A percentile compares a stretch with the other conserved stretches of the same genome.
Evolutionary conservation across 1,140 invertebrate genomes (phyloP).

Genomic region (Drosophila dunni): DNA sequence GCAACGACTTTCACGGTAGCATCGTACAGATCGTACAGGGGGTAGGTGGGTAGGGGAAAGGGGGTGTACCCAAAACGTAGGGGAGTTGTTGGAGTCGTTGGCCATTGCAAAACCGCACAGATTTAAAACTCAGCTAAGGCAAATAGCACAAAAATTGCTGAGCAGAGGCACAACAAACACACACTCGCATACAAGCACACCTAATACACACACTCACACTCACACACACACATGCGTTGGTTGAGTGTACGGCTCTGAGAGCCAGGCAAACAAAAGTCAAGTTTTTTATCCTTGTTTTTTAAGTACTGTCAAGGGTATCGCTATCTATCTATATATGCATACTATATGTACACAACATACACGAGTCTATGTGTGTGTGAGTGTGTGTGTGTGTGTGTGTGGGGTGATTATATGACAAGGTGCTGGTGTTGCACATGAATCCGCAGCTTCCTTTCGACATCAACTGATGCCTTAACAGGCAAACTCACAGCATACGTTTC

Average conservation of each 20-base stretch:
- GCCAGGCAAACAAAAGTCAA: slow-evolving; percentile 72
- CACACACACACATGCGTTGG: not conserved
- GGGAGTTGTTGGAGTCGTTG: slow-evolving; percentile 17
- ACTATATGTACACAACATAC: slow-evolving; percentile 2
- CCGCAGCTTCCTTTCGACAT: slow-evolving; percentile 19
- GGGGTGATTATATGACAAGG: slow-evolving; percentile 72
- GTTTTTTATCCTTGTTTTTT: slow-evolving; percentile 69
- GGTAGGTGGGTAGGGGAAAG: not conserved
- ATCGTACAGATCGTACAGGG: too few relatives aligned
- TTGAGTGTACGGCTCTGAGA: slow-evolving; percentile 1
- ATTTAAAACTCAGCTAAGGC: slow-evolving; percentile 58
- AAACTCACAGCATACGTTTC: slow-evolving; percentile 57
- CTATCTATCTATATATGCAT: slow-evolving; percentile 67
- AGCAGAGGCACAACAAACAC: slow-evolving; percentile 39
- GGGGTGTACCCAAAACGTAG: not conserved
- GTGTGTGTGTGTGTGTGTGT: slow-evolving; percentile 26
- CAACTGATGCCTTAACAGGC: slow-evolving; percentile 29
- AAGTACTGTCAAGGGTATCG: slow-evolving; percentile 82
- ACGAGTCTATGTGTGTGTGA: not conserved
- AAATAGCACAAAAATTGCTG: slow-evolving; percentile 41
- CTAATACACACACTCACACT: not conserved
- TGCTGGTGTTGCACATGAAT: slow-evolving; percentile 49
- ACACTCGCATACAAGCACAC: slow-evolving; percentile 8
- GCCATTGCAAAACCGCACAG: slow-evolving; percentile 44
- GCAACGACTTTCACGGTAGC: slow-evolving; percentile 13